Percentiles rank a stretch among this genome's conserved stretches.
Conservation (phyloP, 2,113 vertebrate species). For the Phalacrocorax aristotelis region DNA sequence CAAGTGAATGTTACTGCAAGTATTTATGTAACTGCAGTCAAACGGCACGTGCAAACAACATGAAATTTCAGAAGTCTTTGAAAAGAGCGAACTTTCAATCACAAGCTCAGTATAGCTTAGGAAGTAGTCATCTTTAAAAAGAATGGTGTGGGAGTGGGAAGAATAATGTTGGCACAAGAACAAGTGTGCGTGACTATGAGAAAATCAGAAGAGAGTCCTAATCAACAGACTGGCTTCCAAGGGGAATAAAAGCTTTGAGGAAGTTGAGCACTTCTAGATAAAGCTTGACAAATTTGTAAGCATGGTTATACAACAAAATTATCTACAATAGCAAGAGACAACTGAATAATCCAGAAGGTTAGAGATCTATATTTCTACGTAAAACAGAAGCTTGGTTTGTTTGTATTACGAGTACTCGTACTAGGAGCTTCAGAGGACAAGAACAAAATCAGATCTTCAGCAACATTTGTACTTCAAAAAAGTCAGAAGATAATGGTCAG, state of each 20-base stretch:
- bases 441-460: neutral
- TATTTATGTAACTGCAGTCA: constrained; percentile 8
- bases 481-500: neutral
- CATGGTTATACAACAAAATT: neutral
- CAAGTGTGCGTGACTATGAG: neutral
- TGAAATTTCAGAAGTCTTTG: neutral
- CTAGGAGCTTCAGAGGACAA: neutral
- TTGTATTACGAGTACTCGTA: neutral
- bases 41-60: neutral
- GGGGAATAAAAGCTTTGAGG: neutral
- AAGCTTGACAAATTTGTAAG: neutral
- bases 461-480: neutral
- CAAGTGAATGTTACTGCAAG: neutral
- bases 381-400: neutral
- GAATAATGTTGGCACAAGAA: neutral
- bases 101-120: neutral
- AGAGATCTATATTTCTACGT: neutral
- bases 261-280: neutral
- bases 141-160: neutral
- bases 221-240: neutral
- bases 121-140: neutral
- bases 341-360: neutral
- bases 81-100: neutral
- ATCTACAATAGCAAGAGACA: neutral
- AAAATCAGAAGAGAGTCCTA: neutral